Percentiles rank a stretch among this genome's conserved stretches.
Conservation (phyloP, 2,888 invertebrate genomes). For the Gortyna flavago region DNA sequence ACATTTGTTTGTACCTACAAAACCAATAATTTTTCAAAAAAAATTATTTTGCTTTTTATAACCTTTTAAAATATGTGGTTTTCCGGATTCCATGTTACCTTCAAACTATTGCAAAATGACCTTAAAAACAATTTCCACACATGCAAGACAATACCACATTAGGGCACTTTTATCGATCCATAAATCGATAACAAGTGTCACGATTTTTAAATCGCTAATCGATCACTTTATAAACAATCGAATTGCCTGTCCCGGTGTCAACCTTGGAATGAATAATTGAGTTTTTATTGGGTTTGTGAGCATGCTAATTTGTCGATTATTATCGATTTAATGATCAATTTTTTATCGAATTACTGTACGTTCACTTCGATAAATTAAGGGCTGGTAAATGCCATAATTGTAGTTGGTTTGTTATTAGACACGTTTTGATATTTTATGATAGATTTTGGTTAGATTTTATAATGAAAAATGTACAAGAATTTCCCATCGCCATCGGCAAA, state of each 20-base stretch:
- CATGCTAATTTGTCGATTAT: conserved; percentile 52
- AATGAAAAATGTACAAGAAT: background rate
- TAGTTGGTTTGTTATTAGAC: conserved; percentile 4
- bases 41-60: background rate
- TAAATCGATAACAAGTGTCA: conserved; percentile 46
- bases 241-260: conserved; percentile 21
- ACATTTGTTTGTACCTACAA: no score
- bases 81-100: conserved; percentile 1
- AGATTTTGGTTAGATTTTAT: background rate
- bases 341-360: conserved; percentile 43
- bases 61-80: background rate
- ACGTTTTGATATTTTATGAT: background rate
- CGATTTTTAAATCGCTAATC: conserved; percentile 42
- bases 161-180: conserved; percentile 34
- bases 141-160: conserved; percentile 39
- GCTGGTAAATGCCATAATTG: conserved; percentile 2
- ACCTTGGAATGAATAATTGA: conserved; percentile 56
- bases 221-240: conserved; percentile 50
- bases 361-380: conserved; percentile 55
- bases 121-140: conserved; percentile 22
- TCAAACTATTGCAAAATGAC: background rate
- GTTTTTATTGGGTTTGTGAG: conserved; percentile 53
- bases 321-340: conserved; percentile 44
- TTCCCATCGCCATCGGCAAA: background rate
- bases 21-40: no score